Evolutionary conservation across 2,113 vertebrate genomes (phyloP), one percentile per base, ranked within the genome.

Genomic region (Rhea pennata): DNA sequence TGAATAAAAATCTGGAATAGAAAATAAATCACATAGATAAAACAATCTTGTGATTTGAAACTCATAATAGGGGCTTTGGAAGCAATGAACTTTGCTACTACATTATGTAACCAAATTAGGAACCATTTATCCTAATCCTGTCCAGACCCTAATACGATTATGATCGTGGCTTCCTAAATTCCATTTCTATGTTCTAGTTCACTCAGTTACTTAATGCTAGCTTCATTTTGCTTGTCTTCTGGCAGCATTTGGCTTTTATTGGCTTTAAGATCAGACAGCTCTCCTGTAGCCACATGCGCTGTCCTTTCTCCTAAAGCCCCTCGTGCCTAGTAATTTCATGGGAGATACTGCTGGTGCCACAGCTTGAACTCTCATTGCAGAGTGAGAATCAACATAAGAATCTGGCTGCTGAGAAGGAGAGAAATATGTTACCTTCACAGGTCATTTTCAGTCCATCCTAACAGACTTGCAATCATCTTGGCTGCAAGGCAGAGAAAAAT

Each of bases 61-160:
- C 6, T 53, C 23, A 36, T 44, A 21, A 46, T 77, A 62, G 54
- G 21, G 51, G 56, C 67, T 92, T 72, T 85, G 84, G 67, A 80
- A 87, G 53, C 65, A 39, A 39, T 53, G 48, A 67, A 84, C 64
- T 91, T 87, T 51, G 40, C 36, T 50, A 73, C 42, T 74, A 58
- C 21, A 5, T 92, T 83, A 69, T 15, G 7, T 62, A 93, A 91
- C 40, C 50, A 87, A 74, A 51, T 93, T 81, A 81, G 44, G 66
- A 87, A 16, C 29, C 72, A 88, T 91, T 95, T 91, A 85, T 80
- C 67, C 82, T 93, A 95, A 95, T 93, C 78, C 56, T 70, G 54
- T 23, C 77, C 83, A 81, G 36, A 93, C 69, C 31, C 87, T 94
- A 93, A 95, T 67, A 90, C 40, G 84, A 95, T 95, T 93, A 92